Percentiles rank a stretch among this genome's conserved stretches.
These are phyloP conservation scores for Euplagia quadripunctaria DNA, from an alignment of 2,888 invertebrate species.

Conservation along the genomic window DNA sequence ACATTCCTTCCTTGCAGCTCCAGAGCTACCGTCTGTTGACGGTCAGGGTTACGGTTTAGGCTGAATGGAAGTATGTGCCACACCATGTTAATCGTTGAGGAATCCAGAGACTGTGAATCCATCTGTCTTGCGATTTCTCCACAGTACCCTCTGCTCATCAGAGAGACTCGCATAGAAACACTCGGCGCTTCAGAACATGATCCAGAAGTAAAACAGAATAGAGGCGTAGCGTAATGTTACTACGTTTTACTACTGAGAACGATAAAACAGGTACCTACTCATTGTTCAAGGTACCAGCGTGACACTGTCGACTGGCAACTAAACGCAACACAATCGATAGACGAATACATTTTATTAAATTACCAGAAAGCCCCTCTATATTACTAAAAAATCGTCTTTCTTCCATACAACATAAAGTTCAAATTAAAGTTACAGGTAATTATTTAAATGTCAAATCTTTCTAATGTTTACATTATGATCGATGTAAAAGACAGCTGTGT, in stretches of 20 bases:
- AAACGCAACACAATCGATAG: constrained; percentile 51
- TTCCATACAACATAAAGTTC: not conserved
- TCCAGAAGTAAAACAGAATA: too few species aligned
- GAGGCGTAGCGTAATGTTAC: not conserved
- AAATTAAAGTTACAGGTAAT: not conserved
- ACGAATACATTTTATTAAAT: constrained; percentile 50
- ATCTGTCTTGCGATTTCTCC: too few species aligned
- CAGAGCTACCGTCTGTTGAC: too few species aligned
- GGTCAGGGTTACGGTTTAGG: too few species aligned
- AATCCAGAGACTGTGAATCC: too few species aligned
- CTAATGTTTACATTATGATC: constrained; percentile 11
- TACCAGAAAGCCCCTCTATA: constrained; percentile 38
- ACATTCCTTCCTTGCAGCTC: not conserved
- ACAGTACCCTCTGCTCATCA: too few species aligned
- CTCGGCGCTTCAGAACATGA: too few species aligned
- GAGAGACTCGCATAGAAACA: too few species aligned
- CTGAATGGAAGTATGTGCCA: too few species aligned
- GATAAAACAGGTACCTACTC: not conserved
- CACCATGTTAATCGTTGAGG: too few species aligned
- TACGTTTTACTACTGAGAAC: not conserved
- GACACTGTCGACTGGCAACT: constrained; percentile 29
- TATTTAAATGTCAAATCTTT: constrained; percentile 37
- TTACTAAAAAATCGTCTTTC: constrained; percentile 10
- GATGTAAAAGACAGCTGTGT: constrained; percentile 1
- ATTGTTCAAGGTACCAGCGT: constrained; percentile 36